phyloP scores from a whole-genome alignment of 2,888 invertebrate species.

The Euzetes globulus region DNA sequence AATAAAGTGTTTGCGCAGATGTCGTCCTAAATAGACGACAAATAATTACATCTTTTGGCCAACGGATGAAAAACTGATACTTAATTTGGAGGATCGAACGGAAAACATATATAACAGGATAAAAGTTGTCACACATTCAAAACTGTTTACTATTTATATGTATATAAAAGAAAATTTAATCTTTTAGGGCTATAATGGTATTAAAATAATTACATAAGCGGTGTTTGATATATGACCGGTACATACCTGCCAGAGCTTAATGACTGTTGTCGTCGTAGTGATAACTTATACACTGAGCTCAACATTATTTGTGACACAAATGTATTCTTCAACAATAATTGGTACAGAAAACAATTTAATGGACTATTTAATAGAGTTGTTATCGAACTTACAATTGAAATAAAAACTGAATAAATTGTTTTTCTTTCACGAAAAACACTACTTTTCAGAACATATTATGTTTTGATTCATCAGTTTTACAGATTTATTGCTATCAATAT shows the following conservation, averaged over 20 bases:
- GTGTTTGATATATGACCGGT: too few relatives aligned
- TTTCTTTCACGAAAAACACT: neutral
- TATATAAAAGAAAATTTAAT: too few relatives aligned
- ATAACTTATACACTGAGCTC: neutral
- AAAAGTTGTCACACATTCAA: too few relatives aligned
- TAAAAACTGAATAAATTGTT: neutral
- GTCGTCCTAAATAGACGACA: neutral
- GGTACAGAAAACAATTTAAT: neutral
- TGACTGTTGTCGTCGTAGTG: neutral
- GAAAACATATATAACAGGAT: too few relatives aligned
- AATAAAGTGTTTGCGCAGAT: neutral
- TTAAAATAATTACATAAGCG: too few relatives aligned
- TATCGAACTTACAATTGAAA: neutral
- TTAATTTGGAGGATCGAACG: too few relatives aligned
- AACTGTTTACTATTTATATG: too few relatives aligned
- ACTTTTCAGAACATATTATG: neutral
- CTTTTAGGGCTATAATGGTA: too few relatives aligned
- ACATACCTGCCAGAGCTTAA: conserved; percentile 8
- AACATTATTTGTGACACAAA: neutral
- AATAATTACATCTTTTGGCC: neutral
- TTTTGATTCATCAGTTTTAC: neutral
- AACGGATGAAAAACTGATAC: neutral
- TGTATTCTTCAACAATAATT: neutral
- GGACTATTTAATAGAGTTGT: neutral
- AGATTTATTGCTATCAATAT: neutral